phyloP scores from a whole-genome alignment of 2,888 invertebrate species.

The Drosophila diplacantha region DNA sequence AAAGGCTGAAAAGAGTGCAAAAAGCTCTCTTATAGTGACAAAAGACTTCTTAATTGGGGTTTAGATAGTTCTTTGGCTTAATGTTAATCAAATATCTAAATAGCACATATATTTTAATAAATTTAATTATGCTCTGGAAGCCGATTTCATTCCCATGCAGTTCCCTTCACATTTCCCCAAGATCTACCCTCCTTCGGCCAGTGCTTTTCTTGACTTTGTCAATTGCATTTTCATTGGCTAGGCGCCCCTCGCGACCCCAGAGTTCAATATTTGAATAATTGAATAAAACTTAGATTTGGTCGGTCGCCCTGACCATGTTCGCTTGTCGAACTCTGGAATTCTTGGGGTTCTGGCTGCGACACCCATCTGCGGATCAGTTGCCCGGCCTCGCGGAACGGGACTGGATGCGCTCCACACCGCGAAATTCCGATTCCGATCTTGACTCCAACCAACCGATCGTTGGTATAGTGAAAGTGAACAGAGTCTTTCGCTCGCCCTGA shows the following conservation, averaged over 20 bases:
- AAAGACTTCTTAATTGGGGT: neutral
- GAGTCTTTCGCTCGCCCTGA: conserved; percentile 25
- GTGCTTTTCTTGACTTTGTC: conserved; percentile 45
- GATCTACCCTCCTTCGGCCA: conserved; percentile 27
- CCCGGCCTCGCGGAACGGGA: conserved; percentile 51
- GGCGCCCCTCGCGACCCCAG: conserved; percentile 34
- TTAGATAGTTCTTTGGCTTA: no score
- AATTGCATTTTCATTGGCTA: conserved; percentile 66
- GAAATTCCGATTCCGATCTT: conserved; percentile 24
- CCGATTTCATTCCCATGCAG: neutral
- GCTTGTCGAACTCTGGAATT: neutral
- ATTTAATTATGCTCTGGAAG: neutral
- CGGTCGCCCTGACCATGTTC: conserved; percentile 27
- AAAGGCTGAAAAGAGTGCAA: no score
- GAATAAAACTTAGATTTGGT: conserved; percentile 63
- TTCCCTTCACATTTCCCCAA: neutral
- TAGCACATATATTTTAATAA: neutral
- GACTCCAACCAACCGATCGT: conserved; percentile 11
- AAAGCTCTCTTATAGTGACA: no score
- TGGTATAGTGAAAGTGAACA: conserved; percentile 58
- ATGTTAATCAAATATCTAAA: neutral
- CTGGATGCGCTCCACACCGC: conserved; percentile 50
- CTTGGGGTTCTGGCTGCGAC: conserved; percentile 31
- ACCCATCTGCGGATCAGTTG: conserved; percentile 46
- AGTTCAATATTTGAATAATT: conserved; percentile 70